A percentile compares a stretch with the other conserved stretches of the same genome.
These are phyloP conservation scores for Clarias pachynema DNA, from an alignment of 2,797 vertebrate genomes.

Conservation along the genomic window DNA sequence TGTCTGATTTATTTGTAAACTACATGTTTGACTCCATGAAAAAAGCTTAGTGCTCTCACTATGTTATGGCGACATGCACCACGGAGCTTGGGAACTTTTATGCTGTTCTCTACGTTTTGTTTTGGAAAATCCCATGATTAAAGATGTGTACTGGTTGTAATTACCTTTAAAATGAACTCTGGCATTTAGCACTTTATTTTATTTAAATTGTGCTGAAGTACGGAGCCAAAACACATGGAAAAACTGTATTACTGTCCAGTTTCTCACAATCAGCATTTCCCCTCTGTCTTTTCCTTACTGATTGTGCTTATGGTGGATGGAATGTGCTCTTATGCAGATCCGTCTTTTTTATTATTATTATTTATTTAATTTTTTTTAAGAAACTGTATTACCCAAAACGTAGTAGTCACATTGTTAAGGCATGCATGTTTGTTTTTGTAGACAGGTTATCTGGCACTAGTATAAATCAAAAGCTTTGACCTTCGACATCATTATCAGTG, in stretches of 20 bases:
- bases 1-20: background rate
- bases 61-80: background rate
- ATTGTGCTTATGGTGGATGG: conserved; percentile 18
- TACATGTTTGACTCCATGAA: background rate
- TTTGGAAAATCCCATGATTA: background rate
- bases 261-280: background rate
- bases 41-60: background rate
- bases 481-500: conserved; percentile 43
- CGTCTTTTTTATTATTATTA: too few species aligned
- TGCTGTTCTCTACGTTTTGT: background rate
- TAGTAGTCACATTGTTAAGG: conserved; percentile 3
- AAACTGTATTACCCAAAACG: conserved; percentile 13
- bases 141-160: background rate
- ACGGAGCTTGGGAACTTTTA: background rate
- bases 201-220: conserved; percentile 8
- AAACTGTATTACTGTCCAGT: conserved; percentile 31
- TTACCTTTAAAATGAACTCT: background rate
- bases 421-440: conserved; percentile 49
- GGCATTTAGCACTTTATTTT: conserved; percentile 9
- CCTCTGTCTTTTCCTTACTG: conserved; percentile 8
- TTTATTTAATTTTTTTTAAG: background rate
- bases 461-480: conserved; percentile 36
- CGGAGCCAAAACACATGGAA: background rate
- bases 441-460: conserved; percentile 25
- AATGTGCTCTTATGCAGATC: background rate